A percentile compares a stretch with the other conserved stretches of the same genome.
Evolutionary conservation across 2,797 vertebrate genomes (phyloP).

Genomic region (Taenioides sp.): DNA sequence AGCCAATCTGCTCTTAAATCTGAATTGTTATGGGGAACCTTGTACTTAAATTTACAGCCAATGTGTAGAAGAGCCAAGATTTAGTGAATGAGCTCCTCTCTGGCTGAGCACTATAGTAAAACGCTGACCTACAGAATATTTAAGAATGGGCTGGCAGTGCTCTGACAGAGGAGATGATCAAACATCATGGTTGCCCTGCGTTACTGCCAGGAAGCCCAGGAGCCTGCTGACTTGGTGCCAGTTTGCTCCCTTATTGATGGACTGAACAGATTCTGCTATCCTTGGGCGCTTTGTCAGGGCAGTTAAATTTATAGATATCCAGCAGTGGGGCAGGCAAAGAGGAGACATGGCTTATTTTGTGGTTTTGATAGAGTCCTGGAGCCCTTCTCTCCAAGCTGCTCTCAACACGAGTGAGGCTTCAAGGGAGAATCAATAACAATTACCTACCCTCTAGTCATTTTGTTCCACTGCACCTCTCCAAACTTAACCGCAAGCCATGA

Average conservation of each 20-base stretch:
- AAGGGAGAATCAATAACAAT: slow-evolving; percentile 77
- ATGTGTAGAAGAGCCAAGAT: slow-evolving; percentile 17
- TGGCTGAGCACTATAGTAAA: slow-evolving; percentile 36
- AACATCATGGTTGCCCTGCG: slow-evolving; percentile 59
- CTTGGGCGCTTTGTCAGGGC: slow-evolving; percentile 73
- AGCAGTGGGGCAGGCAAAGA: slow-evolving; percentile 64
- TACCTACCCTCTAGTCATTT: slow-evolving; percentile 79
- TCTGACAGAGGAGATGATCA: slow-evolving; percentile 64
- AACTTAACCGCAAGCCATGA: slow-evolving; percentile 75
- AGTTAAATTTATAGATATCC: slow-evolving; percentile 75
- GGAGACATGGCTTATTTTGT: slow-evolving; percentile 73
- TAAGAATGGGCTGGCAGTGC: slow-evolving; percentile 56
- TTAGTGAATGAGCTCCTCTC: slow-evolving; percentile 31
- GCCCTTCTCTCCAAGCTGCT: slow-evolving; percentile 66
- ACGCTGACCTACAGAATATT: slow-evolving; percentile 60
- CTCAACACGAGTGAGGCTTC: slow-evolving; percentile 74
- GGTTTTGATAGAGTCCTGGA: slow-evolving; percentile 78
- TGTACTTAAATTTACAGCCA: slow-evolving; percentile 5
- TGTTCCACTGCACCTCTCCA: slow-evolving; percentile 78
- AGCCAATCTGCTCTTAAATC: neutral
- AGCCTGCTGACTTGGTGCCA: slow-evolving; percentile 62
- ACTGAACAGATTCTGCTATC: slow-evolving; percentile 71
- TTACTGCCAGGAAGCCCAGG: slow-evolving; percentile 61
- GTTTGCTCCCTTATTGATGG: slow-evolving; percentile 69
- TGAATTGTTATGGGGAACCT: neutral